Evolutionary conservation across 2,113 vertebrate species (phyloP).

Genomic region (Camarhynchus parvulus): DNA sequence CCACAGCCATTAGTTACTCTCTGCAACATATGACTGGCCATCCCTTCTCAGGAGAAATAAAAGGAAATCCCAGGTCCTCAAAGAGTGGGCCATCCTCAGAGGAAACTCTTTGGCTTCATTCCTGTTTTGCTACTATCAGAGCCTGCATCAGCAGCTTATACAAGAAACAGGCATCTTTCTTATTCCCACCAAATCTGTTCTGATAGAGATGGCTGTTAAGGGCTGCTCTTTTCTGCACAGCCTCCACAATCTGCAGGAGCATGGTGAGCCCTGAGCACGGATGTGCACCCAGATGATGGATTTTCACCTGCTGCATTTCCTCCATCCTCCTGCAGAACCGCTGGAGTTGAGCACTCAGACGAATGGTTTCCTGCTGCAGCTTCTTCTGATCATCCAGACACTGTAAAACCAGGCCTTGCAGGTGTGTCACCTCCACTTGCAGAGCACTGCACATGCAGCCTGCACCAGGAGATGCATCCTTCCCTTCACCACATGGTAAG

Average conservation of each 20-base stretch:
- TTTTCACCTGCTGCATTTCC: slow-evolving; percentile 71
- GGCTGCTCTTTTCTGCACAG: neutral
- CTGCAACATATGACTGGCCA: fast-evolving
- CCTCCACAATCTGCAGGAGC: neutral
- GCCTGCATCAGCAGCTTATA: neutral
- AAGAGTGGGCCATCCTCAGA: neutral
- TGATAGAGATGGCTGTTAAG: neutral
- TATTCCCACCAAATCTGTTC: neutral
- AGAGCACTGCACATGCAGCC: slow-evolving; percentile 71
- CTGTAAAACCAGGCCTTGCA: slow-evolving; percentile 74
- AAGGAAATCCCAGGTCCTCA: neutral
- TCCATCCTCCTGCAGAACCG: slow-evolving; percentile 63
- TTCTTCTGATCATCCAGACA: slow-evolving; percentile 79
- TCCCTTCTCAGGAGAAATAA: neutral
- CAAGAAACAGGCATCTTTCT: neutral
- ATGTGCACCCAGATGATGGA: neutral
- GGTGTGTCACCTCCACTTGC: slow-evolving; percentile 66
- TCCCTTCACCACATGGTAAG: slow-evolving; percentile 48
- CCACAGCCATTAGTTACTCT: neutral
- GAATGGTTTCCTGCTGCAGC: slow-evolving; percentile 76
- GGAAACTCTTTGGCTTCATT: neutral
- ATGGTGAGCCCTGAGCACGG: neutral
- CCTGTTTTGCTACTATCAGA: neutral
- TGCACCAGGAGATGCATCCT: neutral
- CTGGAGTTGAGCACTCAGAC: slow-evolving; percentile 74